These are phyloP conservation scores for Trachymyrmex cornetzi DNA, from an alignment of 1,140 invertebrate species.

Conservation along the genomic window DNA sequence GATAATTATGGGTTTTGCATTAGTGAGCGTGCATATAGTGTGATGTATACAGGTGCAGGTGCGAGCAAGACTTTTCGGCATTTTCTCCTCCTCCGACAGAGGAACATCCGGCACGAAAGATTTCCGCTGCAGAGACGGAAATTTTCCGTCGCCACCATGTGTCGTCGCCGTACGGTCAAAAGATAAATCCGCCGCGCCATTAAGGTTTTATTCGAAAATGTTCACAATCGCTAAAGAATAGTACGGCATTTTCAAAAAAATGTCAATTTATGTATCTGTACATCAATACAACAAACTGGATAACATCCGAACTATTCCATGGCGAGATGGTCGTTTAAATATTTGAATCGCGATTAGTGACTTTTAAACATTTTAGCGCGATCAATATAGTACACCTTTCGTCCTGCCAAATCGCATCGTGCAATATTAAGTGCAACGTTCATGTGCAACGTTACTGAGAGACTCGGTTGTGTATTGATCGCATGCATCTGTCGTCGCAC, in stretches of 20 bases:
- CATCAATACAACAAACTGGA: background rate
- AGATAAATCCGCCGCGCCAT: constrained; percentile 54
- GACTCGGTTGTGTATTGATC: constrained; percentile 54
- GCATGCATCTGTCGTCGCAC: constrained; percentile 62
- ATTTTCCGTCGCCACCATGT: constrained; percentile 58
- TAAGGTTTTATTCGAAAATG: constrained; percentile 52
- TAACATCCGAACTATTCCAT: background rate
- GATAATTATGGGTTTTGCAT: constrained; percentile 76
- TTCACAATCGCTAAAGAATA: background rate
- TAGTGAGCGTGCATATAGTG: constrained; percentile 51
- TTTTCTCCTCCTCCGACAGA: constrained; percentile 12
- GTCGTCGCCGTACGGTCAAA: background rate
- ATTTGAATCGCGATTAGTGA: constrained; percentile 54
- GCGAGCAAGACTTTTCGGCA: constrained; percentile 59
- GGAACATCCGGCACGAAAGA: constrained; percentile 65
- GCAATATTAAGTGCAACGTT: constrained; percentile 69
- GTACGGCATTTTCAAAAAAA: background rate
- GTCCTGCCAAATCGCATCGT: constrained; percentile 55
- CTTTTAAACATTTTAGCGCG: constrained; percentile 63
- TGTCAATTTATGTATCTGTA: background rate
- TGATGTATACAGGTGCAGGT: constrained; percentile 54
- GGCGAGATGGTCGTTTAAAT: constrained; percentile 33
- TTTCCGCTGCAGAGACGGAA: constrained; percentile 65
- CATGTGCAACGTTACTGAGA: constrained; percentile 20
- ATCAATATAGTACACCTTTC: constrained; percentile 60